Percentiles rank a stretch among this genome's conserved stretches.
Evolutionary conservation across 2,113 vertebrate genomes (phyloP).

Genomic region (Hydropotes inermis): DNA sequence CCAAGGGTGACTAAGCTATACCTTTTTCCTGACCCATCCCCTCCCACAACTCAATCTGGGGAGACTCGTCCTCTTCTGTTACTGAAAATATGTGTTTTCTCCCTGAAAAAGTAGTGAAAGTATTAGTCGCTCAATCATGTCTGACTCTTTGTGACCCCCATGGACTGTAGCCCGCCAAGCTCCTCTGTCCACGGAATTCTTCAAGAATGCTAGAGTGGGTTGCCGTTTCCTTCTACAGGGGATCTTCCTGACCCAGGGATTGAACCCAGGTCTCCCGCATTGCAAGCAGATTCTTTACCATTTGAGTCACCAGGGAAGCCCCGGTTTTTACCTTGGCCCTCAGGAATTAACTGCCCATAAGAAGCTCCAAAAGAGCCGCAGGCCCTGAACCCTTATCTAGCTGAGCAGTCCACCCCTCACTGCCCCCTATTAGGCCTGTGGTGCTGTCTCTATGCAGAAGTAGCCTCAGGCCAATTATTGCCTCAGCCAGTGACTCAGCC

Average conservation of each 20-base stretch:
- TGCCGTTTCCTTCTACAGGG: neutral
- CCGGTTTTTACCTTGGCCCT: neutral
- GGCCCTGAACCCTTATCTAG: neutral
- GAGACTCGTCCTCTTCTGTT: neutral
- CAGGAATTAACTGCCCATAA: neutral
- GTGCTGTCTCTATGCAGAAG: neutral
- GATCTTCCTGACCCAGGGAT: neutral
- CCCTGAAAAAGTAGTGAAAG: neutral
- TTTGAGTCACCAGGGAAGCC: neutral
- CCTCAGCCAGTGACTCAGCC: constrained; percentile 2
- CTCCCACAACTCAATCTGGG: neutral
- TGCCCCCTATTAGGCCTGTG: neutral
- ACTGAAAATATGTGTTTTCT: neutral
- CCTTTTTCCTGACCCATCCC: neutral
- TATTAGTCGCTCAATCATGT: neutral
- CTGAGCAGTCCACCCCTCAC: neutral
- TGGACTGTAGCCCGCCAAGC: neutral
- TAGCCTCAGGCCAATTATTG: neutral
- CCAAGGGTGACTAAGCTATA: neutral
- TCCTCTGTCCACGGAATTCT: neutral
- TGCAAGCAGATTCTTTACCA: neutral
- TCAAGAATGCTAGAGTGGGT: neutral
- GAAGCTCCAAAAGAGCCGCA: neutral
- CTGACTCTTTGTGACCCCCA: neutral
- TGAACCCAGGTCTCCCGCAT: neutral